Percentiles rank a stretch among this genome's conserved stretches.
These are phyloP conservation scores for Meandrina meandrites DNA, from an alignment of 92 coral and sea anemone species.

Conservation along the genomic window DNA sequence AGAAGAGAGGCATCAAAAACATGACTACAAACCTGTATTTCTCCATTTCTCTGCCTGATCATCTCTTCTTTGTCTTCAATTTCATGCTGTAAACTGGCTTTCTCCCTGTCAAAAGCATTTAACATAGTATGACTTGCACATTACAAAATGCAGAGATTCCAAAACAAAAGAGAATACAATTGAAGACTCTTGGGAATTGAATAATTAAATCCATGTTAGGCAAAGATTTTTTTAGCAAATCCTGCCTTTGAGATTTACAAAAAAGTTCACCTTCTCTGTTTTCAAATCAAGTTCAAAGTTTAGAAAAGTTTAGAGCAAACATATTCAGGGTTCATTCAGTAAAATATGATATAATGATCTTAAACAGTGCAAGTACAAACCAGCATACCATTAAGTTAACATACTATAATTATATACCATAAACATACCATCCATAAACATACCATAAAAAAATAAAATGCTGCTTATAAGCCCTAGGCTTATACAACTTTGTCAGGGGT, in stretches of 20 bases:
- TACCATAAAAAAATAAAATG: too few species aligned
- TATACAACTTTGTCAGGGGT: too few species aligned
- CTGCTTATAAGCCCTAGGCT: too few species aligned
- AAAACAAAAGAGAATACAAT: not conserved
- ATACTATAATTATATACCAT: too few species aligned
- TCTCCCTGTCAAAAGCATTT: conserved; percentile 65
- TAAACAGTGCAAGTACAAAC: too few species aligned
- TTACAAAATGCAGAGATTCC: not conserved
- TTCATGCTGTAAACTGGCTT: conserved; percentile 82
- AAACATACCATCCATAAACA: too few species aligned
- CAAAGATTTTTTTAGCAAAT: not conserved
- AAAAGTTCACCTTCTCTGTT: not conserved
- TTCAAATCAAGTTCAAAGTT: not conserved
- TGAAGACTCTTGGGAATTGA: not conserved
- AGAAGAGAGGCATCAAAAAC: not conserved
- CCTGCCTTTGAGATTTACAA: not conserved
- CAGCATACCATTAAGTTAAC: too few species aligned
- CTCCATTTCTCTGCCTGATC: conserved; percentile 90
- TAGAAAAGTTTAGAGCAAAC: not conserved
- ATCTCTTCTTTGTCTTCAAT: conserved; percentile 94
- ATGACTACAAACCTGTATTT: conserved; percentile 75
- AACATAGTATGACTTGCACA: not conserved
- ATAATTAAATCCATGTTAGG: too few species aligned
- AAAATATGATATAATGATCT: too few species aligned
- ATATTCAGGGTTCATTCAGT: not conserved